phyloP scores from a whole-genome alignment of 2,888 invertebrate species.

The Ctenicera cuprea region DNA sequence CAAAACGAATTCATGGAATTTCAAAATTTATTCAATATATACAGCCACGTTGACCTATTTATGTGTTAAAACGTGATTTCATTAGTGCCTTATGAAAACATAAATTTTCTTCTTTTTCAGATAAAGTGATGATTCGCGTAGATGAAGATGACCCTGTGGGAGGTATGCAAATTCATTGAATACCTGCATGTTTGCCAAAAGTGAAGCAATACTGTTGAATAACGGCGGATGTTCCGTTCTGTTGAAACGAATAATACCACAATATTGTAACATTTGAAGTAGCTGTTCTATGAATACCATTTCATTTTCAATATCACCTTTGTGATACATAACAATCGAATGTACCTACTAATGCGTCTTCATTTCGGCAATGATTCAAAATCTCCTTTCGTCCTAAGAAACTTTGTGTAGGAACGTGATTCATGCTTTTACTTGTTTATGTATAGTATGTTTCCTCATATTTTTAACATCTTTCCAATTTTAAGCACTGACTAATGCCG shows the following conservation, averaged over 20 bases:
- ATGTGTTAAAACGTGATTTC: no score
- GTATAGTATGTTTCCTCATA: not conserved
- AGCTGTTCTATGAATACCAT: constrained; percentile 5
- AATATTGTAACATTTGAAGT: constrained; percentile 22
- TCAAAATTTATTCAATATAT: no score
- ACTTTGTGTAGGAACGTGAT: not conserved
- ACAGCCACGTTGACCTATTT: no score
- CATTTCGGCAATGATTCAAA: no score
- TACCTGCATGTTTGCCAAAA: constrained; percentile 47
- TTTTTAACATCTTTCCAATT: constrained; percentile 19
- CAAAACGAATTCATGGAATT: no score
- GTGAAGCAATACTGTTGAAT: constrained; percentile 44
- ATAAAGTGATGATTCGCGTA: constrained; percentile 85
- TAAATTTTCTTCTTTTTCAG: constrained; percentile 24
- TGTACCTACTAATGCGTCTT: no score
- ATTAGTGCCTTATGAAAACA: no score
- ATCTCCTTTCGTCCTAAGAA: not conserved
- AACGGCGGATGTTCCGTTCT: constrained; percentile 40
- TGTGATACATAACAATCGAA: not conserved
- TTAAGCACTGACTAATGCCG: constrained; percentile 18
- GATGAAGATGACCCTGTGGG: constrained; percentile 93
- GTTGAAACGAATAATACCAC: constrained; percentile 27
- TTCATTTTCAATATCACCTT: not conserved
- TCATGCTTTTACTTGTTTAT: constrained; percentile 11
- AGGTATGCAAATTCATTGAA: constrained; percentile 77